These are phyloP conservation scores for Periplaneta americana DNA, from an alignment of 1,140 invertebrate species.

Conservation along the genomic window DNA sequence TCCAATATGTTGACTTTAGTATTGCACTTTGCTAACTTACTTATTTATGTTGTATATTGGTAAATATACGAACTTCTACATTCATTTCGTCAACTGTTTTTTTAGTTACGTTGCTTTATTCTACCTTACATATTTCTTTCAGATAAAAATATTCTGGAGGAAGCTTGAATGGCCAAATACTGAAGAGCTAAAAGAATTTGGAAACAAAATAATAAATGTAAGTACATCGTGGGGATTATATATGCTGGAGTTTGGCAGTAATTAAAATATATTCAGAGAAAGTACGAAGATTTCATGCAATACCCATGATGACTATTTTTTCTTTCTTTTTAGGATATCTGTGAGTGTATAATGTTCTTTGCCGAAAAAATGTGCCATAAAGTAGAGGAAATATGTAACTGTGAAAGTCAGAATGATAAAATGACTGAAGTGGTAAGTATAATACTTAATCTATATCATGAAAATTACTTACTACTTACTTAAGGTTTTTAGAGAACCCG, in stretches of 20 bases:
- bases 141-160: conserved; percentile 91
- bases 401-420: conserved; percentile 61
- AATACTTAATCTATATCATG: too few species aligned
- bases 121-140: too few species aligned
- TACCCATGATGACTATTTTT: neutral
- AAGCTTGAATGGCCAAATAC: conserved; percentile 86
- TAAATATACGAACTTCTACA: too few species aligned
- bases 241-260: neutral
- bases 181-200: conserved; percentile 80
- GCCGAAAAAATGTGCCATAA: conserved; percentile 73
- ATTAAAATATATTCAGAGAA: neutral
- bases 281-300: neutral
- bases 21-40: too few species aligned
- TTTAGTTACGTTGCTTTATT: too few species aligned
- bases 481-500: neutral
- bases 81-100: too few species aligned
- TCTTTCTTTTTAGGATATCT: conserved; percentile 64
- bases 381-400: conserved; percentile 55
- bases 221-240: conserved; percentile 35
- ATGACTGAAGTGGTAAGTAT: conserved; percentile 64
- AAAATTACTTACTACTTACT: neutral
- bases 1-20: too few species aligned
- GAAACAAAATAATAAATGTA: conserved; percentile 85
- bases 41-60: too few species aligned
- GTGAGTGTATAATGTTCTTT: conserved; percentile 75